Evolutionary conservation across 2,797 vertebrate genomes (phyloP).

Genomic region (Pantherophis alleghaniensis): DNA sequence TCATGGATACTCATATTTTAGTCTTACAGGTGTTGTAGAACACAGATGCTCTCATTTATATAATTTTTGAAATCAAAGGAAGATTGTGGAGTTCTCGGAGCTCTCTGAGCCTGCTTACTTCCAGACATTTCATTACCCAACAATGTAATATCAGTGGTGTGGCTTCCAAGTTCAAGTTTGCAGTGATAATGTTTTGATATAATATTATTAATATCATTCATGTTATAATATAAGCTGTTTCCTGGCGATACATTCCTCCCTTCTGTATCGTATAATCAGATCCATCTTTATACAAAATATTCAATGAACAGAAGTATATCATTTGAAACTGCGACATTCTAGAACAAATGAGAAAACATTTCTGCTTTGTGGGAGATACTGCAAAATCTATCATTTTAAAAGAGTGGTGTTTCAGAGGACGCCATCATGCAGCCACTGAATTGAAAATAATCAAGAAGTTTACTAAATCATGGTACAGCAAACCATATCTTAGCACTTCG

Average conservation of each 20-base stretch:
- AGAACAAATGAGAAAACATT: background rate
- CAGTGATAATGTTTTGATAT: background rate
- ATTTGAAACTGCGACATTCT: background rate
- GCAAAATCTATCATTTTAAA: background rate
- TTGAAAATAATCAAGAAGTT: background rate
- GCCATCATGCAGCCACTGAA: background rate
- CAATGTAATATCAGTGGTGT: background rate
- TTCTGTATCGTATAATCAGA: background rate
- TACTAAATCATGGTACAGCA: background rate
- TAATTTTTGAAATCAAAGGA: background rate
- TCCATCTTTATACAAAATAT: background rate
- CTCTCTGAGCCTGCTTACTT: background rate
- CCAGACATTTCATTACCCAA: background rate
- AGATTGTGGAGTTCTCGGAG: background rate
- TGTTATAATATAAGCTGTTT: background rate
- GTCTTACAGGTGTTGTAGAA: background rate
- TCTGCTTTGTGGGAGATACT: background rate
- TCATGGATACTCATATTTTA: background rate
- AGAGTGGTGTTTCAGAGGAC: background rate
- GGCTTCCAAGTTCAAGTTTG: background rate
- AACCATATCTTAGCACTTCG: background rate
- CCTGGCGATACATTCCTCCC: background rate
- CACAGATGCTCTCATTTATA: background rate
- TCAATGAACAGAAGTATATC: background rate
- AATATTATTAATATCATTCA: too few relatives aligned